Base-by-base conservation (phyloP, 2,888 invertebrate species). In the Chymomyza amoena region DNA sequence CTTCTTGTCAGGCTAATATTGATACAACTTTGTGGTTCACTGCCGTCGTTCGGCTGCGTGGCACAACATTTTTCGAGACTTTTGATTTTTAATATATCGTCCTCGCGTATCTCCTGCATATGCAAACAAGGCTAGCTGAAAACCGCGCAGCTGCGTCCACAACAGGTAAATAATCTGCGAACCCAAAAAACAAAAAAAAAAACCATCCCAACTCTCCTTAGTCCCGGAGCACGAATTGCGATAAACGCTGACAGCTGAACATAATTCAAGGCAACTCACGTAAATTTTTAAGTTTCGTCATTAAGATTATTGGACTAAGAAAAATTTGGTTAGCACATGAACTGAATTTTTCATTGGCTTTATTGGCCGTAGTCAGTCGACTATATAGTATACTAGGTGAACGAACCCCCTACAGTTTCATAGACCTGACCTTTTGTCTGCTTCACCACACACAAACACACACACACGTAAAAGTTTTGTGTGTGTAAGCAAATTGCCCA, bases 231-330 rank as follows among this genome's bases (percentile, higher is more conserved):
- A 45, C 59, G 67, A 36, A 32, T 7, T 32, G 32, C 39, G 39
- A 45, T 45, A 45, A 45, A 10, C 13, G 65, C 61, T 10, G 51
- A 39, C 25, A 61, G 61, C 56, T 25, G 63, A 72, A 71, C 75
- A 81, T 81, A 79, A 83, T 73, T 80, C 87, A 82, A 83, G 68
- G 86, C 83, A 83, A 75, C 83, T 83, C 83, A 83, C 83, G 83
- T 83, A 87, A 82, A 83, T 85, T 83, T 79, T 87, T 85, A 83
- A 83, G 83, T 83, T 83, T 87, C 83, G 86, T 85, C 83, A 83
- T 83, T 83, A 83, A 87, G 83, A 83, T 83, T 83, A 87, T 82
- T 80, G 71, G 87, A 80, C 85, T 82, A 87, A 82, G 85, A 80
- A 80, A 85, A 78, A 82, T 87, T 84, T 77, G 70, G 73, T 68